phyloP scores from a whole-genome alignment of 2,113 vertebrate species.

The Osmerus mordax region DNA sequence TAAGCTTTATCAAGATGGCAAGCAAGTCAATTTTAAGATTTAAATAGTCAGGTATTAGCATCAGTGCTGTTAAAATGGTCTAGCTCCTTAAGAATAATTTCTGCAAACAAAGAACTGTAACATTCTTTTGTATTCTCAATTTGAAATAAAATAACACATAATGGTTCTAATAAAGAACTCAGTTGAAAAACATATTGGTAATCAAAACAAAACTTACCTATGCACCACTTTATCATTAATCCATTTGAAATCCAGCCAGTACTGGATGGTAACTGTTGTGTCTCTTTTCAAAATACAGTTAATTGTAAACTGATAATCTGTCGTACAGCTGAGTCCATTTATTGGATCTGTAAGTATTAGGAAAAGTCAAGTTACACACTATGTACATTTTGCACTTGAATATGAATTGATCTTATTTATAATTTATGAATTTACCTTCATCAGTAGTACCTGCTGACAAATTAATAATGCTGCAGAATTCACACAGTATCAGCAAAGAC shows the following conservation, averaged over 20 bases:
- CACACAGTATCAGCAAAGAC: slow-evolving; percentile 20
- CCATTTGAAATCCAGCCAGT: slow-evolving; percentile 21
- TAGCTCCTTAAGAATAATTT: too few species aligned
- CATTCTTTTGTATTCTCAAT: too few species aligned
- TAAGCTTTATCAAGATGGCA: too few species aligned
- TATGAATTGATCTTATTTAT: background rate
- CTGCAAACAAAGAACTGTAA: too few species aligned
- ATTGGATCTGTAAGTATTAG: slow-evolving; percentile 23
- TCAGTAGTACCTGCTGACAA: background rate
- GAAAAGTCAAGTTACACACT: background rate
- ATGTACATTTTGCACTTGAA: slow-evolving; percentile 6
- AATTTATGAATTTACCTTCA: slow-evolving; percentile 19
- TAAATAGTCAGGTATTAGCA: too few species aligned
- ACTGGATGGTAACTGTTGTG: background rate
- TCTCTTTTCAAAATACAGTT: slow-evolving; percentile 42
- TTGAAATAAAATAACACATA: too few species aligned
- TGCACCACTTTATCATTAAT: rapidly evolving
- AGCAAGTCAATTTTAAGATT: too few species aligned
- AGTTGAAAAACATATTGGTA: too few species aligned
- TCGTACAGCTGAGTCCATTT: slow-evolving; percentile 32
- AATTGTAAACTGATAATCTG: slow-evolving; percentile 21
- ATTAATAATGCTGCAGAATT: slow-evolving; percentile 27
- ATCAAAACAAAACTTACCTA: too few species aligned
- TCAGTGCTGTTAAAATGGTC: too few species aligned
- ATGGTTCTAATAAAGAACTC: too few species aligned